Conservation (phyloP, 2,797 vertebrate genomes). For the Falco naumanni region DNA sequence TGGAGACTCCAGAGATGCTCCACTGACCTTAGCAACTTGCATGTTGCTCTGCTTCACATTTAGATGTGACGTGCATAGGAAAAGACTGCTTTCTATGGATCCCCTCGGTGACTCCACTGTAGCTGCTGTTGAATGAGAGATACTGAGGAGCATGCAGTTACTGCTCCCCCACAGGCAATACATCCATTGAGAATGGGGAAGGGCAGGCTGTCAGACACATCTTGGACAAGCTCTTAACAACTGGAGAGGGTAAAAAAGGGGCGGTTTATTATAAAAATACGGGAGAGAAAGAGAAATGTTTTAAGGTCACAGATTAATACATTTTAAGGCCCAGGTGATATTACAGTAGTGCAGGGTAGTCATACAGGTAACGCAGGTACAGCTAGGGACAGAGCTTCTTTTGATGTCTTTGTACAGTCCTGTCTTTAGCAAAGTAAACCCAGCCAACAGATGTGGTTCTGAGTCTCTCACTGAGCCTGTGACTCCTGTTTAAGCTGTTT, state of each 20-base stretch:
- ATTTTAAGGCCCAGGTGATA: background rate
- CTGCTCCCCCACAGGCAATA: background rate
- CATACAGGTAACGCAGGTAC: background rate
- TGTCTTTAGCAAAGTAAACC: background rate
- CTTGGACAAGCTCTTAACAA: background rate
- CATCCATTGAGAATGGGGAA: background rate
- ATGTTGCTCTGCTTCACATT: background rate
- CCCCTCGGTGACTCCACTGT: background rate
- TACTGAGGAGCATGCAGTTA: background rate
- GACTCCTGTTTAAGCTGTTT: background rate
- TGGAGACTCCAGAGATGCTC: background rate
- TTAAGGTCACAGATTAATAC: background rate
- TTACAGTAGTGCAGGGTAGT: background rate
- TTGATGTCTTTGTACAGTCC: background rate
- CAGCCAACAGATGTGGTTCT: background rate
- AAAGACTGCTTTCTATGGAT: background rate
- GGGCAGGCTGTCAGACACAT: background rate
- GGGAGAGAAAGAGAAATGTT: background rate
- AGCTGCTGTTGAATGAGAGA: background rate
- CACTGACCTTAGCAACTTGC: background rate
- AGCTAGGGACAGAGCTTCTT: background rate
- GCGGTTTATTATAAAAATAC: background rate
- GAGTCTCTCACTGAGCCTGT: background rate
- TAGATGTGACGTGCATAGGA: background rate
- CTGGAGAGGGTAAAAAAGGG: background rate